A percentile compares a stretch with the other conserved stretches of the same genome.
These are phyloP conservation scores for Phenganax marumi DNA, from an alignment of 92 coral and sea anemone genomes.

Conservation along the genomic window DNA sequence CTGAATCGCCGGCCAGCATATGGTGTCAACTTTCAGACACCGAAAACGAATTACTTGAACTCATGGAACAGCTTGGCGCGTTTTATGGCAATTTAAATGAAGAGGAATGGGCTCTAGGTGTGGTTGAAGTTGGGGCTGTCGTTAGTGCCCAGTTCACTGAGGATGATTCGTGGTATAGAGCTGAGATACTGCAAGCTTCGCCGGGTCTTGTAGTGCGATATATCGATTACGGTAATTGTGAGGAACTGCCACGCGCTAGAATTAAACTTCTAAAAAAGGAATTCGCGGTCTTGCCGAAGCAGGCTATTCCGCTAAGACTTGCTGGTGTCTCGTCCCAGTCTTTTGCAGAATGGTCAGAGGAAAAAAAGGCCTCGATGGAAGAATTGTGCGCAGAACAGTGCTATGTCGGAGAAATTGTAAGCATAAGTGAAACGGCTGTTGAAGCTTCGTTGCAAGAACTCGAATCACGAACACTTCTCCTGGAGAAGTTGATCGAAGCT, in stretches of 20 bases:
- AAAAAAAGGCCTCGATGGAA: conserved; percentile 40
- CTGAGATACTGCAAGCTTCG: conserved; percentile 53
- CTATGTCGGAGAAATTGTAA: conserved; percentile 51
- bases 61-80: conserved; percentile 56
- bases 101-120: conserved; percentile 45
- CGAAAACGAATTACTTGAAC: conserved; percentile 45
- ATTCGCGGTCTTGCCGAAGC: conserved; percentile 66
- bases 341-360: conserved; percentile 66
- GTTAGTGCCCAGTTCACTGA: conserved; percentile 75
- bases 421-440: conserved; percentile 44
- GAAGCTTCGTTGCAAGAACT: conserved; percentile 43
- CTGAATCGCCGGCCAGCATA: conserved; percentile 65
- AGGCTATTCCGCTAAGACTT: conserved; percentile 62
- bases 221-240: conserved; percentile 78
- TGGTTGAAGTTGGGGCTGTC: conserved; percentile 51
- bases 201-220: conserved; percentile 59
- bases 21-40: conserved; percentile 63
- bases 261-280: conserved; percentile 59
- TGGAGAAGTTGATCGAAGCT: conserved; percentile 17
- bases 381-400: conserved; percentile 51
- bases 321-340: conserved; percentile 52
- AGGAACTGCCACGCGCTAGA: conserved; percentile 52
- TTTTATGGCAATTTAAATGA: conserved; percentile 54
- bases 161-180: conserved; percentile 77
- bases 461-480: background rate